Base-by-base conservation (phyloP, 2,888 invertebrate genomes). In the Tachina lurida region DNA sequence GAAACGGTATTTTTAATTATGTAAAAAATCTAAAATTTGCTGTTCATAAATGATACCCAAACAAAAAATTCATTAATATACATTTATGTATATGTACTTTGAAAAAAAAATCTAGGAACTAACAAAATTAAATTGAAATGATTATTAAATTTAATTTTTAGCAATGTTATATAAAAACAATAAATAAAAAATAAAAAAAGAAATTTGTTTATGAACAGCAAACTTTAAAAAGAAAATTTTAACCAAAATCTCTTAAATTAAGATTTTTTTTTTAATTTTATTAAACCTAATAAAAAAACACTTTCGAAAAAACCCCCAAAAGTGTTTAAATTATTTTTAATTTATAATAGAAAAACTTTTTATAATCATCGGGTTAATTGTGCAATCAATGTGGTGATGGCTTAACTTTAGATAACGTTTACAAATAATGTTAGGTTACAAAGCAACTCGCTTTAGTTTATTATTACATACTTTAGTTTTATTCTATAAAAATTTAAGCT, bases 331-430 rank as follows among this genome's bases (percentile, higher is more conserved):
- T 49, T 9, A 71, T 22, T 60, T 71, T 58, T 47, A 19, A 58
- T n/a, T 58, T 19, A 47, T 43, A 45, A 62, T 41, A 39, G 45
- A 17, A 43, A 56, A 31, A 65, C 43, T 41, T 58, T 76, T 62
- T 62, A 79, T 63, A 83, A 86, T 81, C 86, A 91, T 96, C 96
- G 96, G 96, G 96, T 96, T 95, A 95, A 94, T 95, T 96, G 96
- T 96, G 96, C 96, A 96, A 96, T 96, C 95, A 94, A 95, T 95
- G 67, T 81, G 95, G 94, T 94, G 95, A 91, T 92, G 92, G 92
- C 90, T 88, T 88, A 88, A 84, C 87, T 84, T 82, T 87, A 84
- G 68, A 58, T 85, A 86, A 79, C 65, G 65, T 63, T 60, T 73
- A 68, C 41, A 63, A 75, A 63, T 10, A 58, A 67, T 15, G 17